Conservation (phyloP, 2,113 vertebrate species). For the Reinhardtius hippoglossoides region DNA sequence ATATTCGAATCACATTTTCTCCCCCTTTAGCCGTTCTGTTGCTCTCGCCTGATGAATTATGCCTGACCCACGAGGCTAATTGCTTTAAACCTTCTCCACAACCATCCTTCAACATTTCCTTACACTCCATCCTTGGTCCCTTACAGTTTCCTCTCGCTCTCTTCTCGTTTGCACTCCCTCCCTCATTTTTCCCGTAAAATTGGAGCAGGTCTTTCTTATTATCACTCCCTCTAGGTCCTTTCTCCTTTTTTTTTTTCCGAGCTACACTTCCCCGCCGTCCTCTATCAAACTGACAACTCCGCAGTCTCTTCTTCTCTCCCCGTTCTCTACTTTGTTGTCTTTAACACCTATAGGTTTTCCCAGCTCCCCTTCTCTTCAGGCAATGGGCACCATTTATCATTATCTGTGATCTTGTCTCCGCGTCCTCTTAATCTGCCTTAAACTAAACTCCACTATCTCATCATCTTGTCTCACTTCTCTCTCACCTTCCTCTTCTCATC, state of each 20-base stretch:
- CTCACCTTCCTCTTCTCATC: constrained; percentile 56
- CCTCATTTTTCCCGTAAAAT: constrained; percentile 3
- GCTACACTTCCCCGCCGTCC: constrained; percentile 22
- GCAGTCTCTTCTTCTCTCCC: constrained; percentile 1
- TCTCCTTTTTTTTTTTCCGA: neutral
- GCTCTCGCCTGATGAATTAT: constrained; percentile 53
- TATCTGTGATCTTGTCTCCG: constrained; percentile 62
- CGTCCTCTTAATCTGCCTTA: constrained; percentile 50
- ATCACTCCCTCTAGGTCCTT: constrained; percentile 34
- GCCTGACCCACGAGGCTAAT: constrained; percentile 50
- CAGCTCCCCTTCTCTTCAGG: constrained; percentile 30
- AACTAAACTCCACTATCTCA: constrained; percentile 69
- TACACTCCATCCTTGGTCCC: constrained; percentile 24
- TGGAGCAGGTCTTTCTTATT: constrained; percentile 29
- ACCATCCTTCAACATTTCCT: constrained; percentile 37
- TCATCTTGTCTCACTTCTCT: constrained; percentile 67
- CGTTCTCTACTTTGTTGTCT: constrained; percentile 40
- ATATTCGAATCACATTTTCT: constrained; percentile 38
- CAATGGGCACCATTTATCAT: constrained; percentile 57
- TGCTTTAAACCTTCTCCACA: constrained; percentile 46
- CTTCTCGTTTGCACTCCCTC: neutral
- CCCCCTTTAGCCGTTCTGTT: constrained; percentile 16
- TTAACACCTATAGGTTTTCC: constrained; percentile 42
- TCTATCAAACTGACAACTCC: constrained; percentile 34
- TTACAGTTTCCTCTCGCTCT: neutral